A percentile compares a stretch with the other conserved stretches of the same genome.
These are phyloP conservation scores for Ceratina japonica DNA, from an alignment of 1,140 invertebrate genomes.

Conservation along the genomic window DNA sequence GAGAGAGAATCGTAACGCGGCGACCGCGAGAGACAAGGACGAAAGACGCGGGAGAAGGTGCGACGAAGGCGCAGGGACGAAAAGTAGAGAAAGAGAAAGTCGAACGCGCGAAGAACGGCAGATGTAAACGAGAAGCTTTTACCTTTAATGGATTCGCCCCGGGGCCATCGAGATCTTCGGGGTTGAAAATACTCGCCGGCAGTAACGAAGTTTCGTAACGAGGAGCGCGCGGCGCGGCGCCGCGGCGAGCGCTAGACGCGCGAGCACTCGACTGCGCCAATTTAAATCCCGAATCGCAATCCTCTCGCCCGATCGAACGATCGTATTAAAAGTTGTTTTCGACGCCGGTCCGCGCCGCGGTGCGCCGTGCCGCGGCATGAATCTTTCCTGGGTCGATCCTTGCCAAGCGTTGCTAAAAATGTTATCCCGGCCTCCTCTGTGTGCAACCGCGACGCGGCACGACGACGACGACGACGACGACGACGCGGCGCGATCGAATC, in stretches of 20 bases:
- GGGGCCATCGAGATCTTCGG: conserved; percentile 61
- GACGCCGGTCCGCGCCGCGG: neutral
- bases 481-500: neutral
- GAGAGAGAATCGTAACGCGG: conserved; percentile 35
- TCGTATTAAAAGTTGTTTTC: conserved; percentile 49
- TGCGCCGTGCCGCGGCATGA: neutral
- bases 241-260: conserved; percentile 9
- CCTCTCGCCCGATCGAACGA: conserved; percentile 42
- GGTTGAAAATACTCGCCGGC: conserved; percentile 60
- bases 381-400: conserved; percentile 15
- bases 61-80: neutral
- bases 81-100: conserved; percentile 33
- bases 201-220: conserved; percentile 65
- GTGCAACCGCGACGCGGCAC: neutral
- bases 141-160: conserved; percentile 65
- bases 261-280: conserved; percentile 41
- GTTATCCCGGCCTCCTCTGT: neutral
- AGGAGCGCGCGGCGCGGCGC: conserved; percentile 27
- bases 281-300: conserved; percentile 59
- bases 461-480: neutral
- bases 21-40: neutral
- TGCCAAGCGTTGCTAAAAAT: conserved; percentile 27
- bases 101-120: conserved; percentile 47
- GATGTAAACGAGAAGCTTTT: conserved; percentile 66
- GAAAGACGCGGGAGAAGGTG: neutral